Evolutionary conservation across 2,888 invertebrate species (phyloP).

Genomic region (Heliconius cydno): DNA sequence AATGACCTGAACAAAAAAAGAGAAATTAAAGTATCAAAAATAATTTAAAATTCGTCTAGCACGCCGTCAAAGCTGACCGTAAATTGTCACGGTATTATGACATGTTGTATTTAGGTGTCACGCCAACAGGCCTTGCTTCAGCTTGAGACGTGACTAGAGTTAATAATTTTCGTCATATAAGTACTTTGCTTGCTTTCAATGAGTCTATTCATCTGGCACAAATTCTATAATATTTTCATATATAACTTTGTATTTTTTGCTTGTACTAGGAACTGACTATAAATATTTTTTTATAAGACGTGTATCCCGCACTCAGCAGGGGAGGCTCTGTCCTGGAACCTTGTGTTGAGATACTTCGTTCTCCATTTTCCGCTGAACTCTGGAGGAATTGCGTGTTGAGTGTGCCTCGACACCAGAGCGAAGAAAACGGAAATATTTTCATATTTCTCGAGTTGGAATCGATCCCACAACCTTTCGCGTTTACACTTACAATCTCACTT

Average conservation of each 20-base stretch:
- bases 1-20: no score
- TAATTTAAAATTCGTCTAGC: slow-evolving; percentile 48
- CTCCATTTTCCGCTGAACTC: no score
- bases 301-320: no score
- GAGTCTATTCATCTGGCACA: slow-evolving; percentile 25
- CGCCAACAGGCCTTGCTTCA: slow-evolving; percentile 69
- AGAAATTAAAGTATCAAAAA: neutral
- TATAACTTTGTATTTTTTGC: neutral
- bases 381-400: no score
- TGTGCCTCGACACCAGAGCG: no score
- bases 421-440: no score
- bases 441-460: no score
- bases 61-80: slow-evolving; percentile 59
- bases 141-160: slow-evolving; percentile 70
- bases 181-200: slow-evolving; percentile 35
- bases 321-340: no score
- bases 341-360: no score
- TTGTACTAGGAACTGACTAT: neutral
- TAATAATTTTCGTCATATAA: slow-evolving; percentile 44
- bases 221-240: slow-evolving; percentile 1
- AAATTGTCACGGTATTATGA: slow-evolving; percentile 68
- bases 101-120: slow-evolving; percentile 64
- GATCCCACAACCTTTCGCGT: no score
- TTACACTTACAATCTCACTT: no score
- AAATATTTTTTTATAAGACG: neutral